Conservation (phyloP, 2,888 invertebrate species). For the Chloroclystis v-ata region DNA sequence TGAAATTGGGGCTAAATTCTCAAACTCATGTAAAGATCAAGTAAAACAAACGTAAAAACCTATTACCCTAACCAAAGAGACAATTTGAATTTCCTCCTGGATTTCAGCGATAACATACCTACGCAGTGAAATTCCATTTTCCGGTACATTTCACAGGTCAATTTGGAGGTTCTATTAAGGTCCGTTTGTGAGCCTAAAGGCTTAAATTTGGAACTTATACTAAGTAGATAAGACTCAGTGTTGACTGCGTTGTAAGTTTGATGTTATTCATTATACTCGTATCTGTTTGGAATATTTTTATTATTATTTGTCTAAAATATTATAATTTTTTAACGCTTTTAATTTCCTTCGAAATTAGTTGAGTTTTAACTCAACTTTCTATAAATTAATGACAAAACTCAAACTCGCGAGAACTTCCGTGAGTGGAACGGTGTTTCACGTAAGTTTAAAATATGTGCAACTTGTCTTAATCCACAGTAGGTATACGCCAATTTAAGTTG, state of each 20-base stretch:
- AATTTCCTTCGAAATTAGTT: no score
- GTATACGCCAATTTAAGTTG: conserved; percentile 62
- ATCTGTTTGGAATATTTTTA: conserved; percentile 19
- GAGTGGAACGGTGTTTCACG: conserved; percentile 1
- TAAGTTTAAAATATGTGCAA: conserved; percentile 41
- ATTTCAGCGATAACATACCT: conserved; percentile 38
- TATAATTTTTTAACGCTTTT: no score
- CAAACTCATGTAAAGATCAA: background rate
- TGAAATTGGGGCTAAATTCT: no score
- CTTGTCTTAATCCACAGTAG: conserved; percentile 33
- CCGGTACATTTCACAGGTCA: conserved; percentile 63
- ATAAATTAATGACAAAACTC: no score
- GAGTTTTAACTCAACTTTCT: no score
- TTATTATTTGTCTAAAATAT: background rate
- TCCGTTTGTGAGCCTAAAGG: conserved; percentile 15
- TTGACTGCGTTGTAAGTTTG: conserved; percentile 9
- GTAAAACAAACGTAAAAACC: no score
- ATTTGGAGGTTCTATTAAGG: conserved; percentile 36
- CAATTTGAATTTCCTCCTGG: no score
- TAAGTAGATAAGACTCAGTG: conserved; percentile 4
- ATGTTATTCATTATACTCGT: conserved; percentile 19
- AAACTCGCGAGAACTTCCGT: background rate
- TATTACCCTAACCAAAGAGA: no score
- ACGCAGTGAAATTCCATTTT: conserved; percentile 62
- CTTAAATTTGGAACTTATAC: conserved; percentile 5